A percentile compares a stretch with the other conserved stretches of the same genome.
These are phyloP conservation scores for Chrysolina haemoptera DNA, from an alignment of 2,888 invertebrate genomes.

Conservation along the genomic window DNA sequence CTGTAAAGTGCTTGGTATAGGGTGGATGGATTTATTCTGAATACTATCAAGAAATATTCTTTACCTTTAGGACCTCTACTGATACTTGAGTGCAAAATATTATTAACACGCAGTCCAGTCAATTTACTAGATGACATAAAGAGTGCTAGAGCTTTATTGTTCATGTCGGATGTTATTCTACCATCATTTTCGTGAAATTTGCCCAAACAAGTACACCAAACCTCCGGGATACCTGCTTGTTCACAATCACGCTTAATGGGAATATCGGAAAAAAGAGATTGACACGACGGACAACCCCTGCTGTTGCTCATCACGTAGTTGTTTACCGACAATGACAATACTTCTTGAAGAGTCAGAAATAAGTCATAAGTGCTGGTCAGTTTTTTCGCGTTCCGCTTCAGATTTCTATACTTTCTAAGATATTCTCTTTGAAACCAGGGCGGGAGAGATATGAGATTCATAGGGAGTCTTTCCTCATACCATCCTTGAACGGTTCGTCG, in stretches of 20 bases:
- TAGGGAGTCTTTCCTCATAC: slow-evolving; percentile 85
- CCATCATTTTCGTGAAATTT: slow-evolving; percentile 36
- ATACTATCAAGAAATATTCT: slow-evolving; percentile 37
- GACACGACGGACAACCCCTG: slow-evolving; percentile 77
- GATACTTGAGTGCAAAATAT: slow-evolving; percentile 37
- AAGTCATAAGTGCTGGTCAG: slow-evolving; percentile 85
- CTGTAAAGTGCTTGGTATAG: slow-evolving; percentile 40
- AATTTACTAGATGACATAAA: slow-evolving; percentile 19
- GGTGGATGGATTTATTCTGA: slow-evolving; percentile 21
- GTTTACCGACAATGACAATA: slow-evolving; percentile 72
- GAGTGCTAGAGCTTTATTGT: slow-evolving; percentile 28
- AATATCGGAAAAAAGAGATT: slow-evolving; percentile 76
- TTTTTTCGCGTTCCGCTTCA: slow-evolving; percentile 77
- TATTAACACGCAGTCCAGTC: not conserved
- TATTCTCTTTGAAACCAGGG: slow-evolving; percentile 73
- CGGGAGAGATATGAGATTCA: slow-evolving; percentile 81
- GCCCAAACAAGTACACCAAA: slow-evolving; percentile 48
- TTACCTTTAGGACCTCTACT: slow-evolving; percentile 23
- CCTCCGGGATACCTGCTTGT: slow-evolving; percentile 71
- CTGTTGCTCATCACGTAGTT: slow-evolving; percentile 63
- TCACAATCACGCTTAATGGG: slow-evolving; percentile 76
- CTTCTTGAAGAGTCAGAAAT: slow-evolving; percentile 80
- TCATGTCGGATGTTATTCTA: slow-evolving; percentile 23
- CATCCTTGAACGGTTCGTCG: slow-evolving; percentile 80
- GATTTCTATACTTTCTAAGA: slow-evolving; percentile 73